A percentile compares a stretch with the other conserved stretches of the same genome.
These are phyloP conservation scores for Branchipolynoe longqiensis DNA, from an alignment of 2,888 invertebrate genomes.

Conservation along the genomic window DNA sequence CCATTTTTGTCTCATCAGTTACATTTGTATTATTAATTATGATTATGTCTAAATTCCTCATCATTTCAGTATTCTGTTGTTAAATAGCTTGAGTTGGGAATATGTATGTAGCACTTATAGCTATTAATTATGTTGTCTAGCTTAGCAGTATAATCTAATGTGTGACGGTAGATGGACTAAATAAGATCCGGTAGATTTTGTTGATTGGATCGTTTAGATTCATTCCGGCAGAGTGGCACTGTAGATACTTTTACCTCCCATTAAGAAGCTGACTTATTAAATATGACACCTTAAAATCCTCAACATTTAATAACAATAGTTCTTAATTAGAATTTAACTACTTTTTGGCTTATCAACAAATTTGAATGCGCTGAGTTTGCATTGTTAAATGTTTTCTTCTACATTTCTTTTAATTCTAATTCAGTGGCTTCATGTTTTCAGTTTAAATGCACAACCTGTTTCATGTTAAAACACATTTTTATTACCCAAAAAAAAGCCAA, in stretches of 20 bases:
- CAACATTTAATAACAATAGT: too few relatives aligned
- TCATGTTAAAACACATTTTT: neutral
- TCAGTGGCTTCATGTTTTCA: slow-evolving; percentile 15
- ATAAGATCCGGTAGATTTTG: neutral
- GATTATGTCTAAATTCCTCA: neutral
- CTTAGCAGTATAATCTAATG: neutral
- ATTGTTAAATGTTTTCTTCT: neutral
- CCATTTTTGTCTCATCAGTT: slow-evolving; percentile 11
- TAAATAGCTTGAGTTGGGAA: slow-evolving; percentile 30
- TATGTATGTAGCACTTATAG: slow-evolving; percentile 27
- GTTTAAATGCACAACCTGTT: neutral
- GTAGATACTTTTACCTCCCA: neutral
- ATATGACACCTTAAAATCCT: slow-evolving; percentile 10
- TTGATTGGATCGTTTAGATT: slow-evolving; percentile 19
- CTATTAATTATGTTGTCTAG: slow-evolving; percentile 29
- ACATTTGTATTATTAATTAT: neutral
- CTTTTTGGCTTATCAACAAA: neutral
- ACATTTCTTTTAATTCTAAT: neutral
- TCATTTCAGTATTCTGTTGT: slow-evolving; percentile 34
- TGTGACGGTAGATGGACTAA: slow-evolving; percentile 3
- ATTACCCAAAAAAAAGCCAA: too few relatives aligned
- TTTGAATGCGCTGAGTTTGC: neutral
- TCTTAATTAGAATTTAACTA: neutral
- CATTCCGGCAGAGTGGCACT: neutral
- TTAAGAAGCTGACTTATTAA: neutral